phyloP scores from a whole-genome alignment of 2,797 vertebrate genomes.

The Alouatta caraya region DNA sequence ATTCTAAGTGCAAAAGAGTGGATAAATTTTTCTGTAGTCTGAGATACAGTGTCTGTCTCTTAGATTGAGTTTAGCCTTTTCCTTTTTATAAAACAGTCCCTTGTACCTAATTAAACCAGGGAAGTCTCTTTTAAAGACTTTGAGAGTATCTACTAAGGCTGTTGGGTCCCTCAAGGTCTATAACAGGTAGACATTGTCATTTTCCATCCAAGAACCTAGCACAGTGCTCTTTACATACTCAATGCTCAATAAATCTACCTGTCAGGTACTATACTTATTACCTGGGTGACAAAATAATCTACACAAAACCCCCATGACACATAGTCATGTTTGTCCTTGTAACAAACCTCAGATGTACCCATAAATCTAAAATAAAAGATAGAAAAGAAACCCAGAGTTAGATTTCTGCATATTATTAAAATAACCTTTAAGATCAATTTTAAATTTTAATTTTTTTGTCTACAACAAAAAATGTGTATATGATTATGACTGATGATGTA shows the following conservation, averaged over 20 bases:
- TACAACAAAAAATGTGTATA: no score
- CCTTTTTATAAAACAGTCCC: neutral
- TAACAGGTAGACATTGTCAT: neutral
- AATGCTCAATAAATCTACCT: neutral
- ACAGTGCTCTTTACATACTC: neutral
- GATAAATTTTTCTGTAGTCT: neutral
- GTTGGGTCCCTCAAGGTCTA: neutral
- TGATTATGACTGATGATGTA: no score
- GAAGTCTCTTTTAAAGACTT: neutral
- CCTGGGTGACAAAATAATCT: no score
- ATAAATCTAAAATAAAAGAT: no score
- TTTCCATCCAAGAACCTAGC: neutral
- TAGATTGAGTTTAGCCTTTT: neutral
- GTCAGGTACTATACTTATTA: no score
- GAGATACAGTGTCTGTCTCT: neutral
- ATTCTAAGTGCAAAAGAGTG: neutral
- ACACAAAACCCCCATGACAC: no score
- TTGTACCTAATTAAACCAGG: neutral
- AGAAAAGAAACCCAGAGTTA: no score
- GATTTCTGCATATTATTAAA: no score
- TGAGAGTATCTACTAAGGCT: neutral
- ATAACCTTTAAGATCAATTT: no score
- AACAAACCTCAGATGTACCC: no score
- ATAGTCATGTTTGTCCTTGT: no score
- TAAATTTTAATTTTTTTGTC: no score